Evolutionary conservation across 2,113 vertebrate species (phyloP).

Genomic region (Odontophorus gujanensis): DNA sequence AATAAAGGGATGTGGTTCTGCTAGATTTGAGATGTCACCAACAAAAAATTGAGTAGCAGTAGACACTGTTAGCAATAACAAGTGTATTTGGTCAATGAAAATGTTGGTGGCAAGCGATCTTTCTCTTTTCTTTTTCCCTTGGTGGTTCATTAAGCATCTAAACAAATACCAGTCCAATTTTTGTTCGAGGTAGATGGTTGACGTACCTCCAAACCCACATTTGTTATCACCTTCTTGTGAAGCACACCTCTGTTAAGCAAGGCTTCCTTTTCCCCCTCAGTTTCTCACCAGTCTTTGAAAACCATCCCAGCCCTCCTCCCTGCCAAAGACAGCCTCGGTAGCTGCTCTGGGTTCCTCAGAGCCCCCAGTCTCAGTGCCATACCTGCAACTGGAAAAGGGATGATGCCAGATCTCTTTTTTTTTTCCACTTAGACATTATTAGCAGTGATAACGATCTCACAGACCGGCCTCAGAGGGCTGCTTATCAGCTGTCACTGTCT

Average conservation of each 20-base stretch:
- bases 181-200: not conserved
- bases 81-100: not conserved
- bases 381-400: not conserved
- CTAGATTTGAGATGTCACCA: not conserved
- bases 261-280: not conserved
- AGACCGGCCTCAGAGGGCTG: not conserved
- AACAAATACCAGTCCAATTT: not conserved
- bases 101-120: not conserved
- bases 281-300: not conserved
- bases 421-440: not conserved
- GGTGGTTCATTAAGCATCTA: not conserved
- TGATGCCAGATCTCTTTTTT: not conserved
- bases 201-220: not conserved
- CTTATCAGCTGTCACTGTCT: not conserved
- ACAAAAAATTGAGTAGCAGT: not conserved
- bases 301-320: not conserved
- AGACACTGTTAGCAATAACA: not conserved
- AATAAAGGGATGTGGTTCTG: not conserved
- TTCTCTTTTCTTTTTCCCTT: not conserved
- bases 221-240: not conserved
- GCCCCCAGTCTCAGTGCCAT: rapidly evolving
- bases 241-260: not conserved
- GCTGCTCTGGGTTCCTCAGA: not conserved
- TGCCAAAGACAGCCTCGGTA: not conserved
- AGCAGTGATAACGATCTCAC: not conserved